phyloP scores from a whole-genome alignment of 2,888 invertebrate genomes.

The Leptopilina myrica region DNA sequence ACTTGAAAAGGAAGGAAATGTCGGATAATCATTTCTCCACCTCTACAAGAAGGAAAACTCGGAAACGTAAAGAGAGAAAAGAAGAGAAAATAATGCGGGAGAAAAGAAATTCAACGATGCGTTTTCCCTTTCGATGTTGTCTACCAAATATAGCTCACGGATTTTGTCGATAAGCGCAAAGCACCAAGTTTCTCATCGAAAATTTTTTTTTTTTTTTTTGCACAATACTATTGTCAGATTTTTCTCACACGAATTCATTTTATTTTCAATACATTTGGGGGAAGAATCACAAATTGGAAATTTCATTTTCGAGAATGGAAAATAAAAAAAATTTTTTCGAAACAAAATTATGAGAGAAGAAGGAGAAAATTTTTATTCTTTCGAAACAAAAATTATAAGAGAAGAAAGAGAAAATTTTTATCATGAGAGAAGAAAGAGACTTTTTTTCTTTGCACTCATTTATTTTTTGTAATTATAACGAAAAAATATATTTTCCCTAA shows the following conservation, averaged over 20 bases:
- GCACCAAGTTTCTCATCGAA: background rate
- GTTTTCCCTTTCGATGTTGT: constrained; percentile 39
- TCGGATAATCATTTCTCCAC: constrained; percentile 66
- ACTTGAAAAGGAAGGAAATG: constrained; percentile 63
- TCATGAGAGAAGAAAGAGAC: too few relatives aligned
- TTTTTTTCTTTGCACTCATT: too few relatives aligned
- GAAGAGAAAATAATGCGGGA: constrained; percentile 55
- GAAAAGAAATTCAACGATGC: constrained; percentile 40
- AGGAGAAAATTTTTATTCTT: too few relatives aligned
- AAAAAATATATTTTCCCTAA: too few relatives aligned
- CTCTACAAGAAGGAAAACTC: constrained; percentile 44
- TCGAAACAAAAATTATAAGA: too few relatives aligned
- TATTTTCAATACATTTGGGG: background rate
- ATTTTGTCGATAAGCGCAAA: constrained; percentile 17
- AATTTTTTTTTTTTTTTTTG: background rate
- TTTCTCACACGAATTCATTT: background rate
- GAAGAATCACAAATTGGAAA: background rate
- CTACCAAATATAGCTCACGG: background rate
- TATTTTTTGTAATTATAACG: too few relatives aligned
- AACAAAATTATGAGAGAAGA: too few relatives aligned
- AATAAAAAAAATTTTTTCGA: too few relatives aligned
- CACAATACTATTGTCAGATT: background rate
- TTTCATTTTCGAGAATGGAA: background rate
- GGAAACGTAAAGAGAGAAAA: too few relatives aligned
- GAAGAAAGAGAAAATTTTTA: too few relatives aligned